Base-by-base conservation (phyloP, 2,888 invertebrate species). In the Scelioninae gen. 1 region DNA sequence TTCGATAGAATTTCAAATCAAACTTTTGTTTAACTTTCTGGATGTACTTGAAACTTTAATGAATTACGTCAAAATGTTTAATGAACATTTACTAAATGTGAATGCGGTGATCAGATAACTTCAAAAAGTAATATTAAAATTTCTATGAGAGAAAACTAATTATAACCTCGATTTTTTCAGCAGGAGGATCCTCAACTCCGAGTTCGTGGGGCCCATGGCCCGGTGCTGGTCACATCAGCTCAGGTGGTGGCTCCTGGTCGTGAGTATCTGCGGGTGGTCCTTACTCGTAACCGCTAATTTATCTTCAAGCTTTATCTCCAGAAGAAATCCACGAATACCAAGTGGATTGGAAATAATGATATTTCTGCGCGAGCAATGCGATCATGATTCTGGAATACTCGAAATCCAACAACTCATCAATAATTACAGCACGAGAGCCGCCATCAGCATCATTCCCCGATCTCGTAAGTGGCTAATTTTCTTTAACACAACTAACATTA, bases 211-310 rank as follows among this genome's bases (percentile, higher is more conserved):
- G 91, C 88, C 91, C 89, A 92, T 92, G 92, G 92, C 91, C 92
- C 92, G 93, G 92, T 92, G 92, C 90, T 92, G 88, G 89, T 88
- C 88, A 80, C 88, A 87, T 86, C 88, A 88, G 88, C 86, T 88
- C 87, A 88, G 91, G 90, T 89, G 91, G 90, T 92, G 90, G 90
- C 88, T 90, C 85, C 83, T 89, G 88, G 85, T 91, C 86, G 87
- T 88, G 86, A 87, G 88, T 86, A 86, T 89, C 75, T 87, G 87
- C 86, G 88, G 86, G 85, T 88, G 86, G 85, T 87, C 85, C 55
- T 82, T 86, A 75, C 77, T 81, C 74, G 85, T 83, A 56, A 78
- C 79, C 60, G 85, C 85, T 83, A 83, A 86, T 75, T 84, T 85
- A 79, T 82, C 84, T 60, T 78, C 81, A 55, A 62, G 79, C 56